These are phyloP conservation scores for Calliphora vomitoria DNA, from an alignment of 2,888 invertebrate genomes.

Conservation along the genomic window DNA sequence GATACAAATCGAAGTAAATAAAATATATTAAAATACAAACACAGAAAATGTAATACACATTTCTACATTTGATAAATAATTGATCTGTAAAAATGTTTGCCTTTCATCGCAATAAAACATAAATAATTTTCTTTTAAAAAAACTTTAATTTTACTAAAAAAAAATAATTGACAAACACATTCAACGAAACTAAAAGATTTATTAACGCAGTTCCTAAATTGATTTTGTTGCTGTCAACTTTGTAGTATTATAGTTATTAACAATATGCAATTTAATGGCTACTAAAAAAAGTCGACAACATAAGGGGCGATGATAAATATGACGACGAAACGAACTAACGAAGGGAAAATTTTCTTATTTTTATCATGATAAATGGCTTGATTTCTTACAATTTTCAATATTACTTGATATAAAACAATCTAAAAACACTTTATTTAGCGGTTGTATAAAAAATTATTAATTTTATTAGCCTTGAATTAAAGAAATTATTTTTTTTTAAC, in stretches of 20 bases:
- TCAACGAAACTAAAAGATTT: not conserved
- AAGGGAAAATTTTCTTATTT: conserved; percentile 73
- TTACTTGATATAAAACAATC: not conserved
- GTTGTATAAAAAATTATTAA: conserved; percentile 1
- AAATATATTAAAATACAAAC: not conserved
- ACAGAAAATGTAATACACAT: conserved; percentile 22
- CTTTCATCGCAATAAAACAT: too few relatives aligned
- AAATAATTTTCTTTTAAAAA: too few relatives aligned
- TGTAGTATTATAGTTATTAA: conserved; percentile 37
- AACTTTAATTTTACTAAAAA: not conserved
- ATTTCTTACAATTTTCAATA: conserved; percentile 41
- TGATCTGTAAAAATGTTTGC: too few relatives aligned
- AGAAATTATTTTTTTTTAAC: conserved; percentile 25
- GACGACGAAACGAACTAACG: conserved; percentile 53
- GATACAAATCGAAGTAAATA: not conserved
- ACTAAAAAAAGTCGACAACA: conserved; percentile 19
- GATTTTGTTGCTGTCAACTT: conserved; percentile 5
- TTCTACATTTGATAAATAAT: not conserved
- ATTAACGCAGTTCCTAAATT: not conserved
- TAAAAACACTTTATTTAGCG: not conserved
- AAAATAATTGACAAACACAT: not conserved
- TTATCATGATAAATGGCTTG: conserved; percentile 13
- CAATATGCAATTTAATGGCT: conserved; percentile 31
- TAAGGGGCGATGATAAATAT: conserved; percentile 46
- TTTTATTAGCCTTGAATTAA: not conserved